A percentile compares a stretch with the other conserved stretches of the same genome.
phyloP scores from a whole-genome alignment of 23 tunicate species.

The Aplidium turbinatum region DNA sequence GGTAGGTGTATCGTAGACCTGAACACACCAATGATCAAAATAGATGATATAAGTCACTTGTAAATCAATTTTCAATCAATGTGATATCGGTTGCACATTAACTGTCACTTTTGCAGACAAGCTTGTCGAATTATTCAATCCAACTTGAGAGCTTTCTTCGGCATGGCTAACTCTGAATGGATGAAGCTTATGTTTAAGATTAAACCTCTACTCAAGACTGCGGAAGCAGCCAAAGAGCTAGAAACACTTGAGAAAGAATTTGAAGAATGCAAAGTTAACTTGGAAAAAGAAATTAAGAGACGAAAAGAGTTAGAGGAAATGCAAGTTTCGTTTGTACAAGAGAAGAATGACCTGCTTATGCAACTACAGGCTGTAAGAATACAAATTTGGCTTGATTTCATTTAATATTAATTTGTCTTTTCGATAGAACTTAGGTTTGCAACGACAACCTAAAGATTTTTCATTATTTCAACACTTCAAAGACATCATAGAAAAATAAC shows the following conservation, averaged over 20 bases:
- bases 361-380: slow-evolving; percentile 86
- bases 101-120: slow-evolving; percentile 55
- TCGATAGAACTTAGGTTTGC: too few species aligned
- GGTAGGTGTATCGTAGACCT: too few species aligned
- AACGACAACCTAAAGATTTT: too few species aligned
- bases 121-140: slow-evolving; percentile 89
- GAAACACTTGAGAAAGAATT: slow-evolving; percentile 82
- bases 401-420: too few species aligned
- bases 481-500: too few species aligned
- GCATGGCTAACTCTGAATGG: slow-evolving; percentile 96
- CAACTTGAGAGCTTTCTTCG: slow-evolving; percentile 88
- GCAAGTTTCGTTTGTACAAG: slow-evolving; percentile 92
- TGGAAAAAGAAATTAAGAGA: slow-evolving; percentile 86
- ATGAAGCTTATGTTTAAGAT: slow-evolving; percentile 92
- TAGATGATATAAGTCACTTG: too few species aligned
- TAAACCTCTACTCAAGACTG: slow-evolving; percentile 95
- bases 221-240: slow-evolving; percentile 92
- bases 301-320: slow-evolving; percentile 92
- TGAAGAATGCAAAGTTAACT: slow-evolving; percentile 76
- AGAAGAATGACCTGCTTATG: slow-evolving; percentile 92
- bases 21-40: too few species aligned
- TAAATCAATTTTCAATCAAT: too few species aligned
- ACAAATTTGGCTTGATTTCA: too few species aligned
- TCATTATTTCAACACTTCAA: too few species aligned
- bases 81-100: too few species aligned